A percentile compares a stretch with the other conserved stretches of the same genome.
phyloP scores from a whole-genome alignment of 2,888 invertebrate genomes.

The Drosophila infuscata region DNA sequence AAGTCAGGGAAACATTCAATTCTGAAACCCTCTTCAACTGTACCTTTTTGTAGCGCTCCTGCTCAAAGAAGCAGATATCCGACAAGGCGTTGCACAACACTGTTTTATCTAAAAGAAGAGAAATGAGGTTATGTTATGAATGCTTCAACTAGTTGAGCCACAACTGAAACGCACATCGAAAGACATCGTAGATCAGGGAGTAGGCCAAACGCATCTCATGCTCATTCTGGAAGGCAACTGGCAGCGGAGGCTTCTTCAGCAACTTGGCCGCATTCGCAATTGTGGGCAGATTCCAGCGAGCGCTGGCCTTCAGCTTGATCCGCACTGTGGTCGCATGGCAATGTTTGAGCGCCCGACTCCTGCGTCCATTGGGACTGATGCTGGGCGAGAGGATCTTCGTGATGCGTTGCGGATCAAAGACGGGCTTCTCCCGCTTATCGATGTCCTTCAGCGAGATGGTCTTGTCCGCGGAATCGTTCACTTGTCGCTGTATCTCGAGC shows the following conservation, averaged over 20 bases:
- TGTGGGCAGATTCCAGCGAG: slow-evolving; percentile 78
- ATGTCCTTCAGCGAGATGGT: slow-evolving; percentile 75
- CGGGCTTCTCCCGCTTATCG: slow-evolving; percentile 75
- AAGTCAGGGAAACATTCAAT: neutral
- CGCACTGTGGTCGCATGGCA: slow-evolving; percentile 76
- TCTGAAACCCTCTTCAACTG: neutral
- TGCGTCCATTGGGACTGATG: slow-evolving; percentile 71
- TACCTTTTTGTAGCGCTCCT: slow-evolving; percentile 79
- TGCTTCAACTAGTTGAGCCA: neutral
- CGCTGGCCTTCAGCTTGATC: slow-evolving; percentile 65
- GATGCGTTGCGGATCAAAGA: slow-evolving; percentile 76
- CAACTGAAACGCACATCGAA: slow-evolving; percentile 85
- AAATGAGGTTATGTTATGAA: neutral
- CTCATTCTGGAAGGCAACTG: slow-evolving; percentile 84
- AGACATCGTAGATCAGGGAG: slow-evolving; percentile 87
- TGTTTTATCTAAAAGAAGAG: slow-evolving; percentile 84
- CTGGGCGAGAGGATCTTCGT: slow-evolving; percentile 72
- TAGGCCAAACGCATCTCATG: slow-evolving; percentile 87
- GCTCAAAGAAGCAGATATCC: slow-evolving; percentile 85
- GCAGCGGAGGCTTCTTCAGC: slow-evolving; percentile 76
- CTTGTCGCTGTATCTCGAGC: slow-evolving; percentile 86
- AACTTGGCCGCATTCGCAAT: slow-evolving; percentile 83
- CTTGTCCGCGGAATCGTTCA: slow-evolving; percentile 83
- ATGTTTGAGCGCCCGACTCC: slow-evolving; percentile 53
- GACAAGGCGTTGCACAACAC: slow-evolving; percentile 85